These are phyloP conservation scores for Paracyclopina nana DNA, from an alignment of 1,140 invertebrate genomes.

Conservation along the genomic window DNA sequence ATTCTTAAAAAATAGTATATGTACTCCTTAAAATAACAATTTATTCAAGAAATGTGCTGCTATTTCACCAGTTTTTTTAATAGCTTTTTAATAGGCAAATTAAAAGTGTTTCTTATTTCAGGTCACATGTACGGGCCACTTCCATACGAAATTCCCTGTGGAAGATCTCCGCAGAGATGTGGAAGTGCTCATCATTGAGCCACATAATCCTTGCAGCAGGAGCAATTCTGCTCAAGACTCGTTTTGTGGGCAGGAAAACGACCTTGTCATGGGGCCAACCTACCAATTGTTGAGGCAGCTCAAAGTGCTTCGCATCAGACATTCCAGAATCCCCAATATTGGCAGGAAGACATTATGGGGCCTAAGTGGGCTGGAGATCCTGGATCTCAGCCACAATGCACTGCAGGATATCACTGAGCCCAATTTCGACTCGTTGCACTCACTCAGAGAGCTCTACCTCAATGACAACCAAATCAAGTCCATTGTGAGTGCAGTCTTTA, in stretches of 20 bases:
- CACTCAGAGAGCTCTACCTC: not conserved
- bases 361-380: not conserved
- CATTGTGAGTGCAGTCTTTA: not conserved
- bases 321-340: not conserved
- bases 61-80: no score
- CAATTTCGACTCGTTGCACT: not conserved
- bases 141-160: not conserved
- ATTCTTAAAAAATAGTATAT: no score
- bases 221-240: not conserved
- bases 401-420: not conserved
- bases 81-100: no score
- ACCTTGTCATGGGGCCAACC: not conserved
- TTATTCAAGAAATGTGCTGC: no score
- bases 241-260: not conserved
- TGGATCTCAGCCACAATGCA: not conserved
- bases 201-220: not conserved
- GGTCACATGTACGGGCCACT: not conserved
- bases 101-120: no score
- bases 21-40: no score
- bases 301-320: not conserved
- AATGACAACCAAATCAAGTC: slow-evolving; percentile 1
- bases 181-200: not conserved
- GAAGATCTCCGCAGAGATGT: not conserved
- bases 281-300: not conserved
- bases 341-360: not conserved